Evolutionary conservation across 2,113 vertebrate genomes (phyloP), one percentile per base, ranked within the genome.

Genomic region (Ictidomys tridecemlineatus): DNA sequence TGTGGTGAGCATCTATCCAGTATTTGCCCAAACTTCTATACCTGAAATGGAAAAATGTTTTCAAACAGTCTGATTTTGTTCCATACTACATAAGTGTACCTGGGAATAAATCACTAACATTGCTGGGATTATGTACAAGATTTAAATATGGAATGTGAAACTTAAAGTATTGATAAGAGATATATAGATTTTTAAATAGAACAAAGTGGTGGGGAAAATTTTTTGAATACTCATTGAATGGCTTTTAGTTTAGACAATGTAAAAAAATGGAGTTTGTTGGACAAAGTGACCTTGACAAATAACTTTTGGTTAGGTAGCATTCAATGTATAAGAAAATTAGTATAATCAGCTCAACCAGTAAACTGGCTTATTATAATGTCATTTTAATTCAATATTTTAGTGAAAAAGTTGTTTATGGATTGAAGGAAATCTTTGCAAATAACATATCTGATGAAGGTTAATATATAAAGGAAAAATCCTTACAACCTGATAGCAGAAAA

Each of bases 151-250:
- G 7, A 83, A 73, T 74, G 5, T 61, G 70, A 85, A 88, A 48
- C 45, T 61, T 65, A 24, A 94, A 67, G 76, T 94, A 63, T 30
- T 92, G 76, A 12, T 92, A 78, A 91, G 61, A 92, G 42, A 85
- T 34, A 56, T 8, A 63, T 69, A 95, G 63, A 13, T 79, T 88
- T 95, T 83, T 69, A 69, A 91, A 3, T 48, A 74, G n/a, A 58
- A 17, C 1, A 45, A 34, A 89, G 58, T 53, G 22, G 24, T 95
- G 32, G 58, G 37, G 6, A 84, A 90, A 88, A 63, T 32, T 79
- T 45, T n/a, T 32, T 39, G 20, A 77, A 6, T 56, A 8, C 17
- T 65, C 26, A 77, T 13, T 78, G 37, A 65, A 18, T 42, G 1
- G 10, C 7, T 30, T 61, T 63, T 77, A 18, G 16, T 86, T 86